Percentiles rank a stretch among this genome's conserved stretches.
phyloP scores from a whole-genome alignment of 2,888 invertebrate species.

The Eristalis pertinax region DNA sequence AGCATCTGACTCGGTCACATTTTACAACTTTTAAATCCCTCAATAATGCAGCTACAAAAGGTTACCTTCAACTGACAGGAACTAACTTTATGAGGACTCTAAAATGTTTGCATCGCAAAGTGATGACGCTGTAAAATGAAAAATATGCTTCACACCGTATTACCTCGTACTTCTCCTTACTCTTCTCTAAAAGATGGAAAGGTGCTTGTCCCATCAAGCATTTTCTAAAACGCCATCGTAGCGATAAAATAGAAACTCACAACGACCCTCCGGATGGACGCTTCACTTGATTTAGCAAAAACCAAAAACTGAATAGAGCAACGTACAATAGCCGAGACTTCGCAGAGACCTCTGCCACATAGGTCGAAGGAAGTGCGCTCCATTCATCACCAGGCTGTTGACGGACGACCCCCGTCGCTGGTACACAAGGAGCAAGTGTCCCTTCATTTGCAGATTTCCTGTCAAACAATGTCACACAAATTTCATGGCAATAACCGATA shows the following conservation, averaged over 20 bases:
- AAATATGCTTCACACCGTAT: constrained; percentile 16
- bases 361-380: constrained; percentile 56
- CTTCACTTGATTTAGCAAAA: constrained; percentile 34
- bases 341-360: constrained; percentile 7
- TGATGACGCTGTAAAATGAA: constrained; percentile 20
- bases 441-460: constrained; percentile 72
- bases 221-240: constrained; percentile 2
- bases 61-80: background rate
- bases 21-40: no score
- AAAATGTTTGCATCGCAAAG: constrained; percentile 1
- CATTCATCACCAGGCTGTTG: constrained; percentile 51
- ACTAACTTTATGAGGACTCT: background rate
- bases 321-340: background rate
- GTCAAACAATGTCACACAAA: constrained; percentile 71
- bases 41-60: no score
- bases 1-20: no score
- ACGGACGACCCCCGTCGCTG: background rate
- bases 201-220: background rate
- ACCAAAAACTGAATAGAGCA: constrained; percentile 52
- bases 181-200: no score
- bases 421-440: constrained; percentile 28
- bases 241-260: constrained; percentile 58
- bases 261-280: constrained; percentile 49
- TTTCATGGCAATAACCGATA: constrained; percentile 65
- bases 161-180: background rate